Evolutionary conservation across 2,888 invertebrate genomes (phyloP), one percentile per base, ranked within the genome.

Genomic region (Buathra laborator): DNA sequence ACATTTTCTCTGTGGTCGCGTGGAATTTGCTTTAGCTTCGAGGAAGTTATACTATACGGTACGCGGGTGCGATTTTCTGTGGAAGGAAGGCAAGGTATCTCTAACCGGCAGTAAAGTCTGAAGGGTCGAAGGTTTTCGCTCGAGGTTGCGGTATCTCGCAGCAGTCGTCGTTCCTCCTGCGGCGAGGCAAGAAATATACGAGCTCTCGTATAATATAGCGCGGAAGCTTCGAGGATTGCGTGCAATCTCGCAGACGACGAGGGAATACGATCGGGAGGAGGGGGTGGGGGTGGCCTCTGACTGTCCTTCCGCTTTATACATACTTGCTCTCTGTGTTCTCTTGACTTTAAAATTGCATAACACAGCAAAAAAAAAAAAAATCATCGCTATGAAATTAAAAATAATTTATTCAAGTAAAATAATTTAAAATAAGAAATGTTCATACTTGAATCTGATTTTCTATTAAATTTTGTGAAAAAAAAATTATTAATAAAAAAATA

Each of bases 191-290:
- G 66, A 84, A 76, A 84, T 77, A 77, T 84, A 84, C 72, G 80
- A 84, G 71, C 56, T 3, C 79, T 71, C 75, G 80, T 66, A 59
- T 66, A 80, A 78, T 67, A 72, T 72, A 68, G 62, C 29, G 19
- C 32, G 64, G 19, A 29, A 46, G 62, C 32, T 72, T 44, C 19
- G 53, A 44, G 37, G 83, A 46, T 80, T 48, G 83, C 83, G 83
- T 84, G 83, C 80, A 66, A 80, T 66, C 83, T 80, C 75, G 64
- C 66, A 53, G 70, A 76, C 67, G 56, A 51, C 74, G 76, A 71
- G 64, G 10, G 37, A 76, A 44, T 37, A 37, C 37, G 37, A 37
- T 7, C 37, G 37, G 46, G 68, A 59, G 29, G 32, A 32, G 62
- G 14, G 48, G 29, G 32, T 6, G 62, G 14, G 32, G 62, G 29